Evolutionary conservation across 2,113 vertebrate genomes (phyloP).

Genomic region (Oceanites oceanicus): DNA sequence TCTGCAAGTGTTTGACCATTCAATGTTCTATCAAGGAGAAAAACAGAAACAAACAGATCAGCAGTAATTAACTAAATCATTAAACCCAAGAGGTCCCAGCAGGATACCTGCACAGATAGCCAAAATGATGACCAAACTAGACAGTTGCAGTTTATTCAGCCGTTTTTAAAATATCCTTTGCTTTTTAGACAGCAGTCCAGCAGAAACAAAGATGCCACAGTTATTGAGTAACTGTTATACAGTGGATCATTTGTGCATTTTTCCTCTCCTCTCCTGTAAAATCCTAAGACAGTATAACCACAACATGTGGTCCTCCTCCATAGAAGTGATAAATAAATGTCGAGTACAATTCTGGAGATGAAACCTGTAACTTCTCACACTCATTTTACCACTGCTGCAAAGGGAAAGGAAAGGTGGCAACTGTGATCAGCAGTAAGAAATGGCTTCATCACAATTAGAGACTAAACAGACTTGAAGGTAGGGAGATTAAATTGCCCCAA

Average conservation of each 20-base stretch:
- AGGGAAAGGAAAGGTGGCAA: not conserved
- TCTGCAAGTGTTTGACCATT: not conserved
- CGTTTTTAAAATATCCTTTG: not conserved
- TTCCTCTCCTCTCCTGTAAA: not conserved
- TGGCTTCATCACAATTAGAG: not conserved
- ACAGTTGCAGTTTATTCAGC: not conserved
- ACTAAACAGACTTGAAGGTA: not conserved
- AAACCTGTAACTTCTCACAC: not conserved
- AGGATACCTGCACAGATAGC: not conserved
- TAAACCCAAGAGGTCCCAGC: not conserved
- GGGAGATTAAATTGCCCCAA: not conserved
- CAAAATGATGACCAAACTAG: not conserved
- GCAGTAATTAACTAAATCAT: not conserved
- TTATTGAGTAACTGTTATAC: not conserved
- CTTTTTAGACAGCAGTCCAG: not conserved
- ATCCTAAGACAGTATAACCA: not conserved
- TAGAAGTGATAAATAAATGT: not conserved
- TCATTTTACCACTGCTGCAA: not conserved
- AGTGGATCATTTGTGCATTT: not conserved
- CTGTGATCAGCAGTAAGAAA: not conserved
- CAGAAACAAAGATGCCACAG: not conserved
- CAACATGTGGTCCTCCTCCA: not conserved
- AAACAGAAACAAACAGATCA: slow-evolving; percentile 22
- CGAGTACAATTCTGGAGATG: not conserved
- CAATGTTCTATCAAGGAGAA: not conserved